Conservation (phyloP, 1,140 invertebrate genomes). For the Caenorhabditis elegans region DNA sequence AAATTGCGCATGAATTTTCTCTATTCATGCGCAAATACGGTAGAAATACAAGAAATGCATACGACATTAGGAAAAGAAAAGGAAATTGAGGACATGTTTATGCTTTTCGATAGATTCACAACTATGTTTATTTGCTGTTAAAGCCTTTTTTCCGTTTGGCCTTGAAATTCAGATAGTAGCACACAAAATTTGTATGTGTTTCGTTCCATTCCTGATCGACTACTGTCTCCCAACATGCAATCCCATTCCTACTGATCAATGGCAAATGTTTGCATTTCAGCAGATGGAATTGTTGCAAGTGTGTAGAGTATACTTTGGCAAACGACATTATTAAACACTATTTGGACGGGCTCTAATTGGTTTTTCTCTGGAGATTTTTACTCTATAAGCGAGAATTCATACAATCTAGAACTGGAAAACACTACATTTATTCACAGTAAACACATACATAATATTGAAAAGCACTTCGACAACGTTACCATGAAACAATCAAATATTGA, state of each 20-base stretch:
- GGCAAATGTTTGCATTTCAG: slow-evolving; percentile 2
- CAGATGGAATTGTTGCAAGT: neutral
- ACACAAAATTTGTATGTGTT: neutral
- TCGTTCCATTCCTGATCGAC: neutral
- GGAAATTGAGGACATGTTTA: slow-evolving; percentile 8
- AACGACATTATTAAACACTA: neutral
- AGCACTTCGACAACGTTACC: no score
- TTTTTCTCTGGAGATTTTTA: no score
- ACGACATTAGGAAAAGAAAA: slow-evolving; percentile 8
- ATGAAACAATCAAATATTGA: no score
- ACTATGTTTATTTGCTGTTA: slow-evolving; percentile 23
- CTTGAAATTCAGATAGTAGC: slow-evolving; percentile 11
- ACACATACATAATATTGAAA: no score
- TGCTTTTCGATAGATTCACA: slow-evolving; percentile 10
- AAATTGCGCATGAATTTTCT: slow-evolving; percentile 15
- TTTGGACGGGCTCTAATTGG: slow-evolving; percentile 1
- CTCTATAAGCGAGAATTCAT: no score
- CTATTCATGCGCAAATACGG: slow-evolving; percentile 31
- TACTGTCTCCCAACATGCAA: neutral
- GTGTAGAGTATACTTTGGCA: neutral
- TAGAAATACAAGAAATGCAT: no score
- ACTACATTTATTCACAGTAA: no score
- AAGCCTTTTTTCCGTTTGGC: neutral
- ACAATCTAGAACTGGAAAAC: no score
- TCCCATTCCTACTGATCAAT: neutral